Conservation (phyloP, 2,888 invertebrate species). For the Nephrotoma appendiculata region DNA sequence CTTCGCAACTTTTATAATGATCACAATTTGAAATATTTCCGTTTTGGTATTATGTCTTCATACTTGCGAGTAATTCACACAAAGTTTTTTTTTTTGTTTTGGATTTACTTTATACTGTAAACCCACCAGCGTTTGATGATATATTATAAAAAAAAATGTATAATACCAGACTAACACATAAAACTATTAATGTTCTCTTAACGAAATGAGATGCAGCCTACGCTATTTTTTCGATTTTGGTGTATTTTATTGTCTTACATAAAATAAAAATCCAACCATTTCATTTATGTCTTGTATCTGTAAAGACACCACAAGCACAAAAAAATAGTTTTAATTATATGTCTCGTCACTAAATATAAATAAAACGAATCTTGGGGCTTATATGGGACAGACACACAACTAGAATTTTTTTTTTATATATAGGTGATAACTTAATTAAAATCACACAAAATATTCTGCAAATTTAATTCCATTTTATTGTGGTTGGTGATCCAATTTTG, state of each 20-base stretch:
- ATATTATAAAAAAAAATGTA: not conserved
- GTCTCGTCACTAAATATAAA: not conserved
- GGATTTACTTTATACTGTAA: not conserved
- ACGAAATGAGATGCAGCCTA: not conserved
- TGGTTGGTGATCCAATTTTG: not conserved
- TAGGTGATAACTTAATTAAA: slow-evolving; percentile 2
- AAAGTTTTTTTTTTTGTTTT: not conserved
- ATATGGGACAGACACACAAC: not conserved
- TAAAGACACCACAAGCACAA: not conserved
- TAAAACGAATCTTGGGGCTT: not conserved
- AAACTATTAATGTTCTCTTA: not conserved
- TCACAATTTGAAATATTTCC: not conserved
- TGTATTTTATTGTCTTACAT: not conserved
- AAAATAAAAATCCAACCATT: not conserved
- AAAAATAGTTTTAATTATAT: not conserved
- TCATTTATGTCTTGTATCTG: not conserved
- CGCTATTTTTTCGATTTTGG: not conserved
- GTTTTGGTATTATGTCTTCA: not conserved
- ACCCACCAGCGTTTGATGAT: not conserved
- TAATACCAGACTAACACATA: not conserved
- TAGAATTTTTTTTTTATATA: not conserved
- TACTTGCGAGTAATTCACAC: no score
- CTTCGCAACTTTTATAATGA: not conserved
- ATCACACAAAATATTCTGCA: not conserved
- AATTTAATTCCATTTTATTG: not conserved